These are phyloP conservation scores for Damaliscus lunatus DNA, from an alignment of 2,113 vertebrate species.

Conservation along the genomic window DNA sequence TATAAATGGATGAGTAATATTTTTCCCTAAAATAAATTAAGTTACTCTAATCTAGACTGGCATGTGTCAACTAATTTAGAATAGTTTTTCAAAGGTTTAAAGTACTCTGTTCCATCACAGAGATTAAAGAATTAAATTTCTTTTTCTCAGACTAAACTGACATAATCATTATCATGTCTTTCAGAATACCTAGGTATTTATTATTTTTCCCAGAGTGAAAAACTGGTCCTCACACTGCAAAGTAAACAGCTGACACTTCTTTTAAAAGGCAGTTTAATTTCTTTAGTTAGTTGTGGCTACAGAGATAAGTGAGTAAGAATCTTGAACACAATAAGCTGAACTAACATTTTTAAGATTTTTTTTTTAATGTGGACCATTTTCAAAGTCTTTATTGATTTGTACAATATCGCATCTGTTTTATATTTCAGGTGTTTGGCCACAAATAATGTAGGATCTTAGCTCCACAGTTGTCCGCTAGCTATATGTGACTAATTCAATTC, in stretches of 20 bases:
- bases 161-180: not conserved
- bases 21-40: not conserved
- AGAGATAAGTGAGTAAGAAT: not conserved
- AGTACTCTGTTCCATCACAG: not conserved
- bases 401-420: not conserved
- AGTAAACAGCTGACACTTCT: conserved; percentile 11
- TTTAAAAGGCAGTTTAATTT: not conserved
- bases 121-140: not conserved
- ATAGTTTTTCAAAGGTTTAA: not conserved
- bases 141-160: conserved; percentile 9
- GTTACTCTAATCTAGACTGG: not conserved
- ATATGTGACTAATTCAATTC: not conserved
- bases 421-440: not conserved
- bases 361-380: not conserved
- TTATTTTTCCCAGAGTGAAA: not conserved
- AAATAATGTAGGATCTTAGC: not conserved
- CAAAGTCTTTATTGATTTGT: not conserved
- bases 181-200: not conserved
- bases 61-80: not conserved
- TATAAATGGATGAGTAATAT: not conserved
- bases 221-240: not conserved
- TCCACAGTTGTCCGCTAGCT: not conserved
- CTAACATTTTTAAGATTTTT: not conserved
- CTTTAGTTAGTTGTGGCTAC: not conserved
- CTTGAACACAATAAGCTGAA: not conserved